Base-by-base conservation (phyloP, 2,888 invertebrate genomes). In the Coenonympha arcania region DNA sequence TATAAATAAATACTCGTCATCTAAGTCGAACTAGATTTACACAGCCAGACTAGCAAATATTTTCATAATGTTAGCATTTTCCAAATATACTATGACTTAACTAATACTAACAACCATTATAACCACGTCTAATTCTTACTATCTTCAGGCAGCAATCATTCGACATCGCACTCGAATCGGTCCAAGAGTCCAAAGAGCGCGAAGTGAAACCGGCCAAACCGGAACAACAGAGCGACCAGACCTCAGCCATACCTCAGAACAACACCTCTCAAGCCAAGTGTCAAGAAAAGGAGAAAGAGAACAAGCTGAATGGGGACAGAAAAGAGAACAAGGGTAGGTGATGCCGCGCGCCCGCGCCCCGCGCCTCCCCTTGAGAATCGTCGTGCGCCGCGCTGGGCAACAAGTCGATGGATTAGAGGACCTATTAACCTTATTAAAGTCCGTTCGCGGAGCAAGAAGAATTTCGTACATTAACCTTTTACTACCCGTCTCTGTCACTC, bases 141-240 rank as follows among this genome's bases (percentile, higher is more conserved):
- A n/a, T 51, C 55, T 64, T 56, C 69, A 79, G 80, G 48, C 83
- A 84, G 72, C 59, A 75, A 4, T 86, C 86, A 2, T 86, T 86
- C 57, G 86, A 86, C 60, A 71, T 79, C 16, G 77, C 67, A 1
- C 63, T 86, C 6, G 85, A 85, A 54, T 74, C 86, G 0, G 85
- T 86, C 0, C 66, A 78, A 52, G 85, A 86, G 55, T 59, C 71
- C 6, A 65, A 63, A 55, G 64, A 71, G 69, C 28, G 76, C 13
- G 51, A 53, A 9, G 26, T 13, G 6, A 56, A 50, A 26, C 30
- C 33, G 48, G 66, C 58, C 47, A 70, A 66, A 20, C 50, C 37
- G 22, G 53, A 19, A 47, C 31, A 43, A 33, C 24, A 46, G 36
- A 48, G 6, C 19, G 28, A 30, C 6, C 48, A 39, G 28, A 48